Evolutionary conservation across 2,888 invertebrate species (phyloP), one percentile per base, ranked within the genome.

Genomic region (Desoria tigrina): DNA sequence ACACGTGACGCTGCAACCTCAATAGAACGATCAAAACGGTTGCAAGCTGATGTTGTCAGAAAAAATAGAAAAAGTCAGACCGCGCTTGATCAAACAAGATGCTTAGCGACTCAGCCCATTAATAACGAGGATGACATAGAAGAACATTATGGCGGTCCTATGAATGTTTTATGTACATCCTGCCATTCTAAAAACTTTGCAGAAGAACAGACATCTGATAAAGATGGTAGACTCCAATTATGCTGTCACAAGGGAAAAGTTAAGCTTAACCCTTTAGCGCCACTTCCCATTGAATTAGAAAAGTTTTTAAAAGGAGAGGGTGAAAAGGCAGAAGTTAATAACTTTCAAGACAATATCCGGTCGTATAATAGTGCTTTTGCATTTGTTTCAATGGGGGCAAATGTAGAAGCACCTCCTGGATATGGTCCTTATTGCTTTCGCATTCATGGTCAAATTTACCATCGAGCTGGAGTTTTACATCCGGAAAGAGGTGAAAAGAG

Each of bases 391-490:
- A 67, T 76, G 63, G 69, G 68, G 60, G 55, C 67, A 57, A 37
- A 27, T 56, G 55, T 60, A 26, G 42, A 18, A 26, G 2, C 63
- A 23, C 56, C 62, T 26, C 50, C 65, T 39, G 28, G 51, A 7
- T 18, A 64, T 67, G 42, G 71, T 45, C 51, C 73, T 63, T 66
- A 72, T 65, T 55, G 68, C 51, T 61, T 57, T 42, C 28, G 68
- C 27, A 67, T 77, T 63, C 68, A 74, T 54, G 75, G 75, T 1
- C 73, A 74, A 63, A 65, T 75, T 4, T 63, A 62, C 26, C 63
- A 74, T 55, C n/a, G 21, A 23, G 62, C 67, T 14, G 55, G 69
- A 11, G 23, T 37, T 18, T 26, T 62, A 11, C 53, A 42, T 14
- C 39, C 53, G 6, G 18, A 21, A 14, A 18, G 24, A 11, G 56